These are phyloP conservation scores for Dolichallabes microphthalmus DNA, from an alignment of 2,113 vertebrate species.

Conservation along the genomic window DNA sequence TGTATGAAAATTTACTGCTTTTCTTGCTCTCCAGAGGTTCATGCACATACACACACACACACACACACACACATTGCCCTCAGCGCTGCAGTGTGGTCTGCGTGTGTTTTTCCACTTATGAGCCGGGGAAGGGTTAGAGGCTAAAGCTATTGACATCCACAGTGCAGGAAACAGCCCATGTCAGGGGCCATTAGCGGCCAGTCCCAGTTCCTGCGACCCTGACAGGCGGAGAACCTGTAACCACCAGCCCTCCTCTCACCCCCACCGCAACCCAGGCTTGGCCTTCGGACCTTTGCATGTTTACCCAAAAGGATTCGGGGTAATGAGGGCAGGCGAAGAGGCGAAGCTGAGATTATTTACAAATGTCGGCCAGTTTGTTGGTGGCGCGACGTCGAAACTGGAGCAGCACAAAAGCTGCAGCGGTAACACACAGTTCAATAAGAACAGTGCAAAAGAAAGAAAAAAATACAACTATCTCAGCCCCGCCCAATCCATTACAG, in stretches of 20 bases:
- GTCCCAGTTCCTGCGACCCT: conserved; percentile 47
- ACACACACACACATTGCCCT: background rate
- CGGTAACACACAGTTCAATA: conserved; percentile 34
- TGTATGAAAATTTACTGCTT: background rate
- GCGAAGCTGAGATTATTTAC: conserved; percentile 48
- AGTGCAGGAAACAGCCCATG: conserved; percentile 54
- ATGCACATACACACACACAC: conserved; percentile 3
- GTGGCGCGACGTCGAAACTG: background rate
- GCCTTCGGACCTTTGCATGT: conserved; percentile 38
- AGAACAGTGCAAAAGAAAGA: background rate
- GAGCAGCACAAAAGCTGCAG: conserved; percentile 37
- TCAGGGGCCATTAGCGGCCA: conserved; percentile 50
- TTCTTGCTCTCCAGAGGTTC: background rate
- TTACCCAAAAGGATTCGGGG: conserved; percentile 47
- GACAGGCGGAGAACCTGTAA: conserved; percentile 28
- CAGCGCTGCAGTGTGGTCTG: conserved; percentile 28
- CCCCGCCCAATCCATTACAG: background rate
- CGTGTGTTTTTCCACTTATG: conserved; percentile 57
- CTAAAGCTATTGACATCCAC: conserved; percentile 58
- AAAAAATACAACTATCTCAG: background rate
- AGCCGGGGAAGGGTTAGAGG: conserved; percentile 50
- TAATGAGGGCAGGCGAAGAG: conserved; percentile 34
- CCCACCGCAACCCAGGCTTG: conserved; percentile 21
- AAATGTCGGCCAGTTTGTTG: conserved; percentile 46
- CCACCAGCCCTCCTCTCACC: background rate